These are phyloP conservation scores for Melolontha melolontha DNA, from an alignment of 2,888 invertebrate species.

Conservation along the genomic window DNA sequence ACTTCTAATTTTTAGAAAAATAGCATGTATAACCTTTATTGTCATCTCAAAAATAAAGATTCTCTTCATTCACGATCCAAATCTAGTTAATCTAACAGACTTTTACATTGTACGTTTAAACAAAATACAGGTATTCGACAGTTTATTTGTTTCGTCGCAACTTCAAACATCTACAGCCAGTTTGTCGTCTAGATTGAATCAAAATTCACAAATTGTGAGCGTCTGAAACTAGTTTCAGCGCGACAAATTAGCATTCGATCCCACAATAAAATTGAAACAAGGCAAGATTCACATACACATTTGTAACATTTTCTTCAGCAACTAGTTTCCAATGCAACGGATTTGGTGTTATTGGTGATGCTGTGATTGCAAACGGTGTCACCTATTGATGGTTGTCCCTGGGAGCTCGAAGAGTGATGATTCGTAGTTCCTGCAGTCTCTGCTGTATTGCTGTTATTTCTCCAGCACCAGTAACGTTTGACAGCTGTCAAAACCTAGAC, in stretches of 20 bases:
- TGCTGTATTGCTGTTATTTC: slow-evolving; percentile 62
- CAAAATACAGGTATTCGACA: neutral
- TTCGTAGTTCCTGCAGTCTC: slow-evolving; percentile 73
- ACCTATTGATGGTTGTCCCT: slow-evolving; percentile 85
- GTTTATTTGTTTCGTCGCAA: slow-evolving; percentile 2
- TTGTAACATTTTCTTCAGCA: slow-evolving; percentile 60
- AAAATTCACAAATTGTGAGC: slow-evolving; percentile 10
- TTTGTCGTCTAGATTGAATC: neutral
- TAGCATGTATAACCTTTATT: slow-evolving; percentile 24
- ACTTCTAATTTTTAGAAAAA: slow-evolving; percentile 19
- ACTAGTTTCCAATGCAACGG: slow-evolving; percentile 68
- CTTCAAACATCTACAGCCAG: neutral
- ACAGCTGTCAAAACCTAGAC: slow-evolving; percentile 74
- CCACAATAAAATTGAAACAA: slow-evolving; percentile 11
- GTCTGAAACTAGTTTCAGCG: slow-evolving; percentile 8
- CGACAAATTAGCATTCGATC: neutral
- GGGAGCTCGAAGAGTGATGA: slow-evolving; percentile 80
- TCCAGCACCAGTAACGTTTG: slow-evolving; percentile 72
- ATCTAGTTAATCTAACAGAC: neutral
- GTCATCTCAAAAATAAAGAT: slow-evolving; percentile 15
- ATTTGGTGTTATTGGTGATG: slow-evolving; percentile 74
- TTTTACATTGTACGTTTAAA: neutral
- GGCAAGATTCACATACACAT: slow-evolving; percentile 18
- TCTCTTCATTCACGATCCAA: slow-evolving; percentile 11
- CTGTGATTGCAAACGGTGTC: slow-evolving; percentile 79